These are phyloP conservation scores for Idris sp. DNA, from an alignment of 1,140 invertebrate genomes.

Conservation along the genomic window DNA sequence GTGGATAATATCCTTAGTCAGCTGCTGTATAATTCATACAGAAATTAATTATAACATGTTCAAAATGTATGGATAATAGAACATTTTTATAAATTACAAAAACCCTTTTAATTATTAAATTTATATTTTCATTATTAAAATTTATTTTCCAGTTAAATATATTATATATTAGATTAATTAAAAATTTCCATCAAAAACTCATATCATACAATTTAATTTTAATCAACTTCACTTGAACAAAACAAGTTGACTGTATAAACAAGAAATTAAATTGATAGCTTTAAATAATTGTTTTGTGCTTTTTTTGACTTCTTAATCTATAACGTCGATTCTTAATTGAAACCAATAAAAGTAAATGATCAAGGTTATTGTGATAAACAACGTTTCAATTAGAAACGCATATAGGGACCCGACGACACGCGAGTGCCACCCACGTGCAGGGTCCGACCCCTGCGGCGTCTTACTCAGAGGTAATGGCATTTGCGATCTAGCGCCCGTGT, in stretches of 20 bases:
- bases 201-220: too few species aligned
- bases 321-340: constrained; percentile 41
- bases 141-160: too few species aligned
- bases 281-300: constrained; percentile 29
- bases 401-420: constrained; percentile 69
- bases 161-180: too few species aligned
- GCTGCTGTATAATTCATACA: constrained; percentile 29
- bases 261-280: constrained; percentile 50
- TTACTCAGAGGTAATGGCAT: constrained; percentile 48
- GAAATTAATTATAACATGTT: constrained; percentile 38
- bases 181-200: background rate
- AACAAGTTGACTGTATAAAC: too few species aligned
- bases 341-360: constrained; percentile 53
- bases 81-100: background rate
- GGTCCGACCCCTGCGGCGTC: constrained; percentile 63
- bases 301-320: constrained; percentile 28
- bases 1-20: constrained; percentile 46
- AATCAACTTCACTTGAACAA: too few species aligned
- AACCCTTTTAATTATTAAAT: too few species aligned
- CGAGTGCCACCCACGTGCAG: constrained; percentile 72
- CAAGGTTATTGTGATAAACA: constrained; percentile 63
- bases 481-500: constrained; percentile 67
- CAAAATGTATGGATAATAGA: constrained; percentile 5
- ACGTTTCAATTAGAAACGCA: constrained; percentile 74
- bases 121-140: too few species aligned